Base-by-base conservation (phyloP, 2,888 invertebrate genomes). In the Eristalis pertinax region DNA sequence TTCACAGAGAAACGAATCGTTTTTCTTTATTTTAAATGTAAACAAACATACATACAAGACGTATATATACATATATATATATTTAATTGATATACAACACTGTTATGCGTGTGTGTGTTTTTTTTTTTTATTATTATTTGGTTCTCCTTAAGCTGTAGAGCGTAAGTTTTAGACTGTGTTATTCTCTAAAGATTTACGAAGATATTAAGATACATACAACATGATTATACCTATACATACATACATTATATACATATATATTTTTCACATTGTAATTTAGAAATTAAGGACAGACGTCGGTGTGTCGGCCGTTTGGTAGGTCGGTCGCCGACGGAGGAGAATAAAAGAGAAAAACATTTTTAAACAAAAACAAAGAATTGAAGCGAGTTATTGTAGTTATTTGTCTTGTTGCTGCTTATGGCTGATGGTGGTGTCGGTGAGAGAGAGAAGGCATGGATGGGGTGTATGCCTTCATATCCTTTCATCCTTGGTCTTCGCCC, bases 251-350 rank as follows among this genome's bases (percentile, higher is more conserved):
- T 84, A 84, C 80, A 87, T 67, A 80, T 67, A 84, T 87, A 87
- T 87, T 84, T 87, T 87, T 84, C 79, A 87, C 87, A 87, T 87
- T 87, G 87, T 87, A 87, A 87, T 84, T 87, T 87, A 87, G 87
- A 63, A 76, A 80, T 76, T 87, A 87, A 87, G 84, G 73, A 56
- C 19, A 80, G 67, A 69, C 67, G 84, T 63, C 60, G 74, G 77
- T 29, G 50, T 43, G n/a, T 8, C 50, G 50, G 50, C 19, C 50
- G 38, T 38, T 38, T 38, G 38, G 38, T 38, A 38, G 38, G 38
- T 38, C 38, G 38, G 38, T 38, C 38, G 38, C 38, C 4, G 38
- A 38, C 38, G 50, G 19, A 10, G 50, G 74, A 83, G 69, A 74
- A 78, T 82, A 82, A 86, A 83, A 79, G 43, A 38, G 43, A 72